Conservation (phyloP, 2,113 vertebrate genomes). For the Phylloscopus trochiloides region DNA sequence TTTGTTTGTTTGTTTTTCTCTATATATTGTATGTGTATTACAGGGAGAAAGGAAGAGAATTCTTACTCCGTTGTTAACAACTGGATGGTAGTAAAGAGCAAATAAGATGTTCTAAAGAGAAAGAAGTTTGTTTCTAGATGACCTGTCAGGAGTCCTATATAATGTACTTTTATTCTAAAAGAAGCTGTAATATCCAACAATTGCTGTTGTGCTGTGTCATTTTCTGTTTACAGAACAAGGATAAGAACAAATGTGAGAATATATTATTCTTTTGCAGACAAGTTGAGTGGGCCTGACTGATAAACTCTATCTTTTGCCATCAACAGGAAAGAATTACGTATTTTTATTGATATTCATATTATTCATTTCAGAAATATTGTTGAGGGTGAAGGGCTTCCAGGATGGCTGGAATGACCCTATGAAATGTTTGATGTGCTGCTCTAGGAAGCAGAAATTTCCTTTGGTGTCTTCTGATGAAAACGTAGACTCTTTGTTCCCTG, state of each 20-base stretch:
- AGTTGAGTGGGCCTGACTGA: neutral
- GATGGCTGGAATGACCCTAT: slow-evolving; percentile 7
- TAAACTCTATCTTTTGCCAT: neutral
- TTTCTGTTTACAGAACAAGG: neutral
- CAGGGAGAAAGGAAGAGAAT: neutral
- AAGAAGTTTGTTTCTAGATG: neutral
- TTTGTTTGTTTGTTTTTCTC: neutral
- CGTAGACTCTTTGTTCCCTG: slow-evolving; percentile 43
- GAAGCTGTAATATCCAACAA: neutral
- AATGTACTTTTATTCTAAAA: neutral
- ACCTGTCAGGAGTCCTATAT: neutral
- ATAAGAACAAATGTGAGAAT: neutral
- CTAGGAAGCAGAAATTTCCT: slow-evolving; percentile 77
- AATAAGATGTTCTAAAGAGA: neutral
- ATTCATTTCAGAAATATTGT: neutral
- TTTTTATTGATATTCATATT: neutral
- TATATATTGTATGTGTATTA: neutral
- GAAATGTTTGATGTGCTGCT: slow-evolving; percentile 69
- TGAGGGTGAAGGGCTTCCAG: slow-evolving; percentile 5
- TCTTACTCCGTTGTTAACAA: neutral
- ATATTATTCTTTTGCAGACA: neutral
- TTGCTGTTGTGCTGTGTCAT: neutral
- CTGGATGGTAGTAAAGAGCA: neutral
- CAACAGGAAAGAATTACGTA: neutral
- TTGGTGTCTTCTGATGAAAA: slow-evolving; percentile 1